A percentile compares a stretch with the other conserved stretches of the same genome.
These are phyloP conservation scores for Aphidoletes aphidimyza DNA, from an alignment of 2,888 invertebrate species.

Conservation along the genomic window DNA sequence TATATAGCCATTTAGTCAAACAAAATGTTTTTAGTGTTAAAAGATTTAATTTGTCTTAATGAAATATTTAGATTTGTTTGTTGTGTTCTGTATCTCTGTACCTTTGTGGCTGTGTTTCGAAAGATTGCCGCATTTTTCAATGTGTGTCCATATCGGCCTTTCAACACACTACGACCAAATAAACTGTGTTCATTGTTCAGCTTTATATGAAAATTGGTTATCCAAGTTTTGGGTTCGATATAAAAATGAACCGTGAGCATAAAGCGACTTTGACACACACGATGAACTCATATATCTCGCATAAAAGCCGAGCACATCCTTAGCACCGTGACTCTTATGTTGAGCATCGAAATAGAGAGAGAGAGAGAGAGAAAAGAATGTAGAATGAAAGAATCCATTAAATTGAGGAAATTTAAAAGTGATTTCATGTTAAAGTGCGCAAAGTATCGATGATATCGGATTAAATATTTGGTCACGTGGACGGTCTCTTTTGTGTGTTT, in stretches of 20 bases:
- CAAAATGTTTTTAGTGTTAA: constrained; percentile 61
- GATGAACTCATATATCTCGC: constrained; percentile 39
- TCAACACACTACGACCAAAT: no score
- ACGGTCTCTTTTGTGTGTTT: constrained; percentile 30
- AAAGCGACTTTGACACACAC: constrained; percentile 40
- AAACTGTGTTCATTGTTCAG: no score
- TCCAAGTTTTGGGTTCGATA: neutral
- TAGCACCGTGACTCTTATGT: neutral
- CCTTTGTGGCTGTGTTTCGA: no score
- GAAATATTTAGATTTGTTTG: constrained; percentile 51
- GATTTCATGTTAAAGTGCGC: constrained; percentile 49
- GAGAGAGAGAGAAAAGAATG: neutral
- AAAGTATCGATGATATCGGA: constrained; percentile 51
- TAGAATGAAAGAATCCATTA: constrained; percentile 33
- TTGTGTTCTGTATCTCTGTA: neutral
- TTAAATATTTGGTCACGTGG: constrained; percentile 51
- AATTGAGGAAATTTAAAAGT: constrained; percentile 48
- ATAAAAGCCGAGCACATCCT: no score
- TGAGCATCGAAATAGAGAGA: neutral
- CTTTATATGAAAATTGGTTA: neutral
- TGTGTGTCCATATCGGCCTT: neutral
- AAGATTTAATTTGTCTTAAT: constrained; percentile 49
- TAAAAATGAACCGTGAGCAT: neutral
- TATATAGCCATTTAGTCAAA: constrained; percentile 61
- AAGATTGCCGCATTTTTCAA: neutral